Base-by-base conservation (phyloP, 2,113 vertebrate genomes). In the Cottus gobio region DNA sequence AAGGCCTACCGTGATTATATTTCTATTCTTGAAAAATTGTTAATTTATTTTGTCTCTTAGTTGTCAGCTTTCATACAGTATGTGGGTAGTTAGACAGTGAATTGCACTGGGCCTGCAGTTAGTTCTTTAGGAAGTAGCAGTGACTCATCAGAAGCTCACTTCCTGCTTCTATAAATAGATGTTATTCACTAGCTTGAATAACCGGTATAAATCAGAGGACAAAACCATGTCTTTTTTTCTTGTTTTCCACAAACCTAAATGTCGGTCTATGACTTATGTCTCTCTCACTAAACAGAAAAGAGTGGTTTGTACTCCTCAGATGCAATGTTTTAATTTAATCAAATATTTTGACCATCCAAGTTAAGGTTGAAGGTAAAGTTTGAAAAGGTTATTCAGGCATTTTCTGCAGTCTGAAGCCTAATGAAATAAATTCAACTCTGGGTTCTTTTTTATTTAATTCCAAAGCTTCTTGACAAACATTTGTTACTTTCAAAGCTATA, bases 161-260 rank as follows among this genome's bases (percentile, higher is more conserved):
- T 89, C 87, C 86, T 86, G 80, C 79, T 88, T 83, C 90, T 91
- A 88, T 89, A 86, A 90, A 92, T 92, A 87, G 37, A 15, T 77
- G 10, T 77, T 75, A 86, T 86, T 85, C 83, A 79, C 67, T 73
- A 30, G 79, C 73, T 79, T 79, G 62, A 75, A 83, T 77, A 75
- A 28, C 63, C 77, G 64, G 71, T 66, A 50, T 68, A 56, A 85
- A 80, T 82, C 61, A 82, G 69, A 77, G 9, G 15, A 67, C 52
- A 77, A 28, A 71, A 42, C 11, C 36, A 48, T 80, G 12, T 81
- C 58, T 71, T 63, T 68, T 24, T 36, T 66, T 56, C 28, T 13
- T 68, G 57, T 74, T 75, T 80, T 69, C 36, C 65, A 30, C 58
- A 58, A 78, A 76, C 37, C 5, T 36, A 77, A 77, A 63, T 71